Base-by-base conservation (phyloP, 2,113 vertebrate species). In the Phocoena sinus region DNA sequence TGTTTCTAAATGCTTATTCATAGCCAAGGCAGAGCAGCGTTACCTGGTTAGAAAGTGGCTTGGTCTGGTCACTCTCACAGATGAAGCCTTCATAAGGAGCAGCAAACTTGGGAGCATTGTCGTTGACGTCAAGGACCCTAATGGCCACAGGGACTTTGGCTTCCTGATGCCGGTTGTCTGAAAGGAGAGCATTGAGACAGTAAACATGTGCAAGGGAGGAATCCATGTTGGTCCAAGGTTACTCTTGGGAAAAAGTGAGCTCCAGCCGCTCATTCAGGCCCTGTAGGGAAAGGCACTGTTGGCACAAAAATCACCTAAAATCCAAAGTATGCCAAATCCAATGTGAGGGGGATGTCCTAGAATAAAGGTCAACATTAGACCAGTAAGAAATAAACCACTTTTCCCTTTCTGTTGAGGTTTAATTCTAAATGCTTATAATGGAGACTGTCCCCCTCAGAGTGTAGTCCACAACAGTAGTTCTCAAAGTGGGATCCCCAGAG, bases 71-170 rank as follows among this genome's bases (percentile, higher is more conserved):
- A 9, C 99, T 99, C 98, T 99, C 99, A 98, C 99, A 99, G 97
- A 99, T 99, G 21, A 99, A 98, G 6, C 99, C 99, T 98, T 99
- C 99, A 5, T 99, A 99, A 91, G 99, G 98, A 3, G 98, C 98
- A 0, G 99, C 99, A 73, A 99, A 99, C 97, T 99, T 99, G n/a
- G 99, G 99, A 28, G 99, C 94, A 0, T 99, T 99, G 98, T 99
- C 99, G 0, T 99, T 99, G 84, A 99, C 98, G 0, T 99, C 99
- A 85, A 99, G 97, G 0, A 99, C 99, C 96, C 98, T 99, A 96
- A 99, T 99, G 91, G 99, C 99, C 13, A 99, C 99, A 1, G 99
- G 99, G 53, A 99, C 99, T 98, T 99, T 99, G 95, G 99, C 99
- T 98, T 99, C 99, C 96, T 99, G 99, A 97, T 99, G 99, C 83